Percentiles rank a stretch among this genome's conserved stretches.
These are phyloP conservation scores for Silvanus unidentatus DNA, from an alignment of 2,888 invertebrate genomes.

Conservation along the genomic window DNA sequence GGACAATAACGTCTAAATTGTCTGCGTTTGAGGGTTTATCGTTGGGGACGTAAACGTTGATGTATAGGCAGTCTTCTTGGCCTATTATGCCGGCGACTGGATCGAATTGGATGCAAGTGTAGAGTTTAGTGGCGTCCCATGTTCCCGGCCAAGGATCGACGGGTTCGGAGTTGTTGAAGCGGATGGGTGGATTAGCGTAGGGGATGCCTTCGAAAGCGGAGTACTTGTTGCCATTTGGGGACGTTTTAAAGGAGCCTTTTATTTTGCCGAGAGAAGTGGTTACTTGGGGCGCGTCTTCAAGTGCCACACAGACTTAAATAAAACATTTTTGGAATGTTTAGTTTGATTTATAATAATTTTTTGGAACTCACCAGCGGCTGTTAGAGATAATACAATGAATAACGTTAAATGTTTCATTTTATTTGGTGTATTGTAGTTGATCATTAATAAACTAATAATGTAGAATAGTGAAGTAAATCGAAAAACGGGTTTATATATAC, in stretches of 20 bases:
- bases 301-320: neutral
- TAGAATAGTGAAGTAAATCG: too few species aligned
- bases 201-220: slow-evolving; percentile 18
- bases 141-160: slow-evolving; percentile 54
- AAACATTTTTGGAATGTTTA: too few species aligned
- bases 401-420: too few species aligned
- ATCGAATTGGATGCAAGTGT: slow-evolving; percentile 5
- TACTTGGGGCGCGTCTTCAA: slow-evolving; percentile 14
- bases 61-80: slow-evolving; percentile 57
- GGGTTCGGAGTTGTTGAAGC: slow-evolving; percentile 44
- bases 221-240: slow-evolving; percentile 7
- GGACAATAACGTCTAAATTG: slow-evolving; percentile 53
- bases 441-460: too few species aligned
- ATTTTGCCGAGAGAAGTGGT: slow-evolving; percentile 19
- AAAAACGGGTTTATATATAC: too few species aligned
- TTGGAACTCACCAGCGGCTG: too few species aligned
- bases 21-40: slow-evolving; percentile 16
- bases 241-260: slow-evolving; percentile 19
- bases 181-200: slow-evolving; percentile 16
- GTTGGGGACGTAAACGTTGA: slow-evolving; percentile 55
- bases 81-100: slow-evolving; percentile 37
- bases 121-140: slow-evolving; percentile 54
- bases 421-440: too few species aligned
- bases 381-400: too few species aligned
- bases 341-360: too few species aligned